Evolutionary conservation across 2,888 invertebrate genomes (phyloP), one percentile per base, ranked within the genome.

Genomic region (Deilephila porcellus): DNA sequence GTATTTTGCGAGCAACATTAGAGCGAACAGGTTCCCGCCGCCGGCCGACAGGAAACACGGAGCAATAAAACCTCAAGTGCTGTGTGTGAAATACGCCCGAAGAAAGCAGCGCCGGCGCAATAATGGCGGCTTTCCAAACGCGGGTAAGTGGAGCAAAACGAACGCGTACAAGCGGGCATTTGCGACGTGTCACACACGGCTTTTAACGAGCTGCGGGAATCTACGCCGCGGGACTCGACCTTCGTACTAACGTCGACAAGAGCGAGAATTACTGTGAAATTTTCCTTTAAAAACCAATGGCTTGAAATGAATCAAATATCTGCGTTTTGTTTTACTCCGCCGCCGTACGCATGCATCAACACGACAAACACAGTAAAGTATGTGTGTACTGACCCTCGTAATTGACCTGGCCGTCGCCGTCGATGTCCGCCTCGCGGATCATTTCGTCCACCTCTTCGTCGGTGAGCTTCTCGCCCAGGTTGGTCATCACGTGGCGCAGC

Each of bases 361-460:
- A 73, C 29, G 29, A 25, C 25, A 70, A 70, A 60, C 32, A 70
- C 20, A 14, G 29, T 6, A 45, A 0, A n/a, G 25, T 45, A 6
- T 19, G 20, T 75, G 19, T 11, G 20, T 17, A 72, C 94, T 93
- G 89, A 97, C 97, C 98, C 96, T 98, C 98, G 95, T 99, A 99
- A 96, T 98, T 98, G 95, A 99, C 99, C 96, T 99, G 99, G 86
- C 99, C 99, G 95, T 99, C 99, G 91, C 99, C 99, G 95, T 99
- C 99, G 95, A 99, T 99, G 95, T 99, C 99, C 86, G 99, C 99
- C 96, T 99, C 99, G 94, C 98, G 97, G 95, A 99, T 99, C 99
- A 99, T 99, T 95, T 99, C 99, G 94, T 99, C 99, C 86, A 99
- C 99, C 95, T 99, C 99, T 95, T 99, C 99, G 95, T 99, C 99